Conservation (phyloP, 1,140 invertebrate species). For the Kradibia gibbosae region DNA sequence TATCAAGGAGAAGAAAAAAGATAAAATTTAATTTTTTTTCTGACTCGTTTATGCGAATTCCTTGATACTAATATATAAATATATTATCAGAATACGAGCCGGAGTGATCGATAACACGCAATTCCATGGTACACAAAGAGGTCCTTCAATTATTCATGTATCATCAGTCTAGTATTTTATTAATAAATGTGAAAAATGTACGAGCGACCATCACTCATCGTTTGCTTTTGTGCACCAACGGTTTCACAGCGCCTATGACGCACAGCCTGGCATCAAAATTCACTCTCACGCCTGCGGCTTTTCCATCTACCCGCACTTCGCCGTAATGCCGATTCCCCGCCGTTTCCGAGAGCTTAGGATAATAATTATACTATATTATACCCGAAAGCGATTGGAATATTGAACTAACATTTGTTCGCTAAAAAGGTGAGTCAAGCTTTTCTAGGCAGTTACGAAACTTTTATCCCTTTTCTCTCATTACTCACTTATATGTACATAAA, state of each 20-base stretch:
- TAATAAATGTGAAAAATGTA: not conserved
- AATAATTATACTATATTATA: no score
- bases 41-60: not conserved
- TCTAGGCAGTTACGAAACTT: no score
- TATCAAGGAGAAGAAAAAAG: no score
- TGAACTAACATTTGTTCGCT: no score
- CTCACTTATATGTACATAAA: no score
- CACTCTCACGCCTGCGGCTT: not conserved
- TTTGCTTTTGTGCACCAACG: not conserved
- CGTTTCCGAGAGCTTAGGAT: no score
- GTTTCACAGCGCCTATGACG: not conserved
- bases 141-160: conserved; percentile 6
- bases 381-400: no score
- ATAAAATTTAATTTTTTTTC: not conserved
- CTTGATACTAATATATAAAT: not conserved
- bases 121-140: not conserved
- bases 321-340: no score
- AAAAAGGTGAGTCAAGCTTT: no score
- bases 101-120: not conserved
- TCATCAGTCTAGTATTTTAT: not conserved
- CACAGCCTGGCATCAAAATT: not conserved
- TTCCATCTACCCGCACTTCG: no score
- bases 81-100: not conserved
- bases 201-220: not conserved
- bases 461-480: no score